These are phyloP conservation scores for Stenolophus ochropezus DNA, from an alignment of 2,888 invertebrate genomes.

Conservation along the genomic window DNA sequence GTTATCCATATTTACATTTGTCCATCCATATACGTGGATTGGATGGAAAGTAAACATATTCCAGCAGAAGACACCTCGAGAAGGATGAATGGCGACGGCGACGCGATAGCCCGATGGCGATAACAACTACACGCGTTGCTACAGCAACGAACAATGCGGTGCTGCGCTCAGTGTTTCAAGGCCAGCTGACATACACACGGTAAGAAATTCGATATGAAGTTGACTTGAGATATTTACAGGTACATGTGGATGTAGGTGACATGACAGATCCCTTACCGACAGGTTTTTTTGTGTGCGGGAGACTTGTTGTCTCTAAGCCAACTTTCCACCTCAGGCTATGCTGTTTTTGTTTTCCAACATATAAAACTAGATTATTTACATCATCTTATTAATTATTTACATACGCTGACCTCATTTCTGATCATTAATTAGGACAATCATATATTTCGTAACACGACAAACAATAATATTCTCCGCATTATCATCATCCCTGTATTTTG, in stretches of 20 bases:
- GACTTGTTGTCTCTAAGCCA: not conserved
- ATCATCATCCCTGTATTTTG: too few species aligned
- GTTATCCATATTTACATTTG: constrained; percentile 48
- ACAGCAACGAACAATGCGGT: not conserved
- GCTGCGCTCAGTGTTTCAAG: not conserved
- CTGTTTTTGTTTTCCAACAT: not conserved
- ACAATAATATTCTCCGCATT: too few species aligned
- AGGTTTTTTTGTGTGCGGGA: not conserved
- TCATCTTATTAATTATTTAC: not conserved
- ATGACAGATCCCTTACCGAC: constrained; percentile 19
- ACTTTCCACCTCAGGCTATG: not conserved
- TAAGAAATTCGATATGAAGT: constrained; percentile 21
- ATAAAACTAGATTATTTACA: not conserved
- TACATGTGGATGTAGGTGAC: constrained; percentile 21
- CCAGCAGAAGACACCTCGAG: too few species aligned
- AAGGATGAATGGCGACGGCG: too few species aligned
- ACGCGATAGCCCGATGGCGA: too few species aligned
- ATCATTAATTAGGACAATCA: not conserved
- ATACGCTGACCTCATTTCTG: not conserved
- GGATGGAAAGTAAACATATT: not conserved
- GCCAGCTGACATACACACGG: constrained; percentile 3
- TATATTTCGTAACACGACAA: not conserved
- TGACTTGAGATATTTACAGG: constrained; percentile 3
- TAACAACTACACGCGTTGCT: not conserved
- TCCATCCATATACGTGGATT: not conserved